Conservation (phyloP, 2,888 invertebrate genomes). For the Folsomia candida region DNA sequence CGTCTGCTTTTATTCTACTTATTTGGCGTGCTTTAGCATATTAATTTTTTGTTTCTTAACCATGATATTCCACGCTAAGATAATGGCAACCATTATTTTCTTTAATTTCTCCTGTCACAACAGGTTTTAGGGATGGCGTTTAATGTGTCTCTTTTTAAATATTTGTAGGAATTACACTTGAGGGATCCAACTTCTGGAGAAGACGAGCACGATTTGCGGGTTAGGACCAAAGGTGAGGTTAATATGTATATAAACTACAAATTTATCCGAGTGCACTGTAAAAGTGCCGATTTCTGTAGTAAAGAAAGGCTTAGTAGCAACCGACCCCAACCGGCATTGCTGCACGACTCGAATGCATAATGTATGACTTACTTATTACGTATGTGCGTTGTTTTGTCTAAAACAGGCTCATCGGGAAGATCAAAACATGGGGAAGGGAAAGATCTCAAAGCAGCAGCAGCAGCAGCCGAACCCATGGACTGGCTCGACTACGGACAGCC, state of each 20-base stretch:
- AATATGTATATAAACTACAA: neutral
- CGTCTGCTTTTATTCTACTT: too few species aligned
- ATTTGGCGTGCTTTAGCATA: too few species aligned
- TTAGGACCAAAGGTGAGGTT: neutral
- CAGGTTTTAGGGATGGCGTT: too few species aligned
- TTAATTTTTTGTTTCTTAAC: too few species aligned
- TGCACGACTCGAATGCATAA: slow-evolving; percentile 45
- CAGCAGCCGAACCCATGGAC: slow-evolving; percentile 23
- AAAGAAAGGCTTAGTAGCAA: too few species aligned
- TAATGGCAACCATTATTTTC: too few species aligned
- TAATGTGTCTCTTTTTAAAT: too few species aligned
- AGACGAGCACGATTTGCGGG: neutral
- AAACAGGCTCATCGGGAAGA: slow-evolving; percentile 24
- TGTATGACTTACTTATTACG: slow-evolving; percentile 38
- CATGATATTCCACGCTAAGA: too few species aligned
- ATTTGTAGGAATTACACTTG: neutral
- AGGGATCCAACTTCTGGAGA: slow-evolving; percentile 2
- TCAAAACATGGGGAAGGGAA: slow-evolving; percentile 26
- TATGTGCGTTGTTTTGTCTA: slow-evolving; percentile 24
- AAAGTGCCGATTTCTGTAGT: too few species aligned
- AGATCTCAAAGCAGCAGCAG: slow-evolving; percentile 3
- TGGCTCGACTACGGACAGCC: slow-evolving; percentile 85
- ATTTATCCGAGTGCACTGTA: neutral
- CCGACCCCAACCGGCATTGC: too few species aligned
- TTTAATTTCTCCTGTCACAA: too few species aligned